These are phyloP conservation scores for Gandaritis pyraliata DNA, from an alignment of 2,888 invertebrate genomes.

Conservation along the genomic window DNA sequence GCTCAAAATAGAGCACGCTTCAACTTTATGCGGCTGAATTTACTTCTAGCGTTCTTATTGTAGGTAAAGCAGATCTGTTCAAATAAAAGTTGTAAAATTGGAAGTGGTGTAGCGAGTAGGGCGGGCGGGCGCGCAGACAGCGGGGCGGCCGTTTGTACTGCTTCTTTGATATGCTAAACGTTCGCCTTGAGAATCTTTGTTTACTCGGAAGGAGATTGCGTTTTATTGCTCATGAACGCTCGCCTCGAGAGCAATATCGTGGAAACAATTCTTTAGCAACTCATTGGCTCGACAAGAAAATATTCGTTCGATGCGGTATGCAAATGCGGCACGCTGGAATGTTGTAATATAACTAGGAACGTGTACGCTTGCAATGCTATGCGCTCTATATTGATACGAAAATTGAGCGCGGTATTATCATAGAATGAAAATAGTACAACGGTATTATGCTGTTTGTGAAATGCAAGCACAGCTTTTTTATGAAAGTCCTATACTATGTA, in stretches of 20 bases:
- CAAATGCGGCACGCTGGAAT: slow-evolving; percentile 37
- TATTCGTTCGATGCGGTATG: slow-evolving; percentile 36
- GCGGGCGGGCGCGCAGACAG: slow-evolving; percentile 36
- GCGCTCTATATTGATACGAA: slow-evolving; percentile 34
- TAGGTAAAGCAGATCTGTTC: slow-evolving; percentile 25
- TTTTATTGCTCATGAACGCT: slow-evolving; percentile 65
- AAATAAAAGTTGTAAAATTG: slow-evolving; percentile 39
- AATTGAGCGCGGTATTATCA: slow-evolving; percentile 10
- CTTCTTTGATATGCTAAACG: slow-evolving; percentile 68
- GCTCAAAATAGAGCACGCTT: background rate
- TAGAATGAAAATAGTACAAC: background rate
- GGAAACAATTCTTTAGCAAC: slow-evolving; percentile 54
- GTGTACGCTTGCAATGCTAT: slow-evolving; percentile 37
- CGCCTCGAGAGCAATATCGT: slow-evolving; percentile 55
- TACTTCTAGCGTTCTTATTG: slow-evolving; percentile 21
- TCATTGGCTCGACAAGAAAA: slow-evolving; percentile 46
- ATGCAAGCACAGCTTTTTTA: slow-evolving; percentile 10
- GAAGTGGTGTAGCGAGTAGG: slow-evolving; percentile 35
- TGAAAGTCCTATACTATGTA: too few relatives aligned
- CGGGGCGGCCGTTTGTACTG: slow-evolving; percentile 43
- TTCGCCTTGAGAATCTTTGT: slow-evolving; percentile 60
- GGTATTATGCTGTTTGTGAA: slow-evolving; percentile 21
- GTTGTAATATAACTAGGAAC: slow-evolving; percentile 38
- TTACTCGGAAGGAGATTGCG: slow-evolving; percentile 54
- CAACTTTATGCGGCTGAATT: slow-evolving; percentile 10